Percentiles rank a stretch among this genome's conserved stretches.
Evolutionary conservation across 2,797 vertebrate species (phyloP).

Genomic region (Siniperca scherzeri): DNA sequence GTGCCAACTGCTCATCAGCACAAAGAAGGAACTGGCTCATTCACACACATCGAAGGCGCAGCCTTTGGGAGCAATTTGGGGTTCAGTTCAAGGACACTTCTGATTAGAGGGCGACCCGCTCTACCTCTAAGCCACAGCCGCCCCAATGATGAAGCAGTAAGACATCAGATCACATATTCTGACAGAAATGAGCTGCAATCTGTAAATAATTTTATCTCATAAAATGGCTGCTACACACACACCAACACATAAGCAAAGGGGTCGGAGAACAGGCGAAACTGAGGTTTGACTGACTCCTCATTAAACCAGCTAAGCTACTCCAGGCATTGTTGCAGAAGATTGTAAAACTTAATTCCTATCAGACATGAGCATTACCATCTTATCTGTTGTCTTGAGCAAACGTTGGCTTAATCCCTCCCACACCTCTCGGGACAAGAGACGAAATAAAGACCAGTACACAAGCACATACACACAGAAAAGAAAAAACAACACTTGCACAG

Average conservation of each 20-base stretch:
- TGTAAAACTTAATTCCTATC: conserved; percentile 30
- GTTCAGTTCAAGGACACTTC: no score
- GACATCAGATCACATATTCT: background rate
- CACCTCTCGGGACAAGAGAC: conserved; percentile 18
- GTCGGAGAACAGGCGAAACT: background rate
- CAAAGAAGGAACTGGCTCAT: no score
- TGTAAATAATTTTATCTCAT: background rate
- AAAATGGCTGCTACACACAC: background rate
- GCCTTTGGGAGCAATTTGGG: no score
- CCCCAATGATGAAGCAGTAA: background rate
- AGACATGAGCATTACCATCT: conserved; percentile 22
- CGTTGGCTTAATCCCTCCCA: conserved; percentile 31
- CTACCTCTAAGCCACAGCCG: no score
- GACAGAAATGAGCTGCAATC: background rate
- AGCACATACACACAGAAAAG: conserved; percentile 3
- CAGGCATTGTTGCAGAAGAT: background rate
- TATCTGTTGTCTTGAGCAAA: conserved; percentile 42
- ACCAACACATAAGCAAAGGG: background rate
- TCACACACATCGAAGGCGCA: no score
- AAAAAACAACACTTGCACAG: background rate
- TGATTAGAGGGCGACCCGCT: no score
- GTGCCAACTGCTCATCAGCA: no score
- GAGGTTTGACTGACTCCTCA: conserved; percentile 6
- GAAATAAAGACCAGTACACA: conserved; percentile 13
- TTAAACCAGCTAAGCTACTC: conserved; percentile 23